A percentile compares a stretch with the other conserved stretches of the same genome.
Evolutionary conservation across 2,888 invertebrate genomes (phyloP).

Genomic region (Amphiduros pacificus): DNA sequence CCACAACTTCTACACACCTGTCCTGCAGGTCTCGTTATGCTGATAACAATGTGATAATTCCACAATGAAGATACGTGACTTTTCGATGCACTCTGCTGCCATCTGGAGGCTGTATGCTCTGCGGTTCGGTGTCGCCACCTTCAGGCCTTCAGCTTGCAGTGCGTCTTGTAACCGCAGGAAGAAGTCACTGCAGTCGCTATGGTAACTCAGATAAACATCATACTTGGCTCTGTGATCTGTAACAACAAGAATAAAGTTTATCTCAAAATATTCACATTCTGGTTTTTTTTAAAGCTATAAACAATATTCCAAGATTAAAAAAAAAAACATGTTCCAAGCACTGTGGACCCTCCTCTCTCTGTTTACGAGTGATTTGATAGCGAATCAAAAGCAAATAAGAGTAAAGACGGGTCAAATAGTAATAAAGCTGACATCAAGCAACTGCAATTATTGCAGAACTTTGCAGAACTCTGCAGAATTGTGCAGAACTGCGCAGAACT

Average conservation of each 20-base stretch:
- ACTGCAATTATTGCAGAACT: too few relatives aligned
- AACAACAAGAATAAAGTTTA: background rate
- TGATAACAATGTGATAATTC: conserved; percentile 11
- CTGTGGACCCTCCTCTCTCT: too few relatives aligned
- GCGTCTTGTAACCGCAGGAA: conserved; percentile 6
- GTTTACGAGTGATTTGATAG: too few relatives aligned
- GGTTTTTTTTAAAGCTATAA: too few relatives aligned
- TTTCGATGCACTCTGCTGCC: conserved; percentile 11
- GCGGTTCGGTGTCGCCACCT: conserved; percentile 2
- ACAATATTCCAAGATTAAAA: too few relatives aligned
- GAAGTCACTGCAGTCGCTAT: conserved; percentile 1
- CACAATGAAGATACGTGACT: conserved; percentile 9
- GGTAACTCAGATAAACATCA: conserved; percentile 15
- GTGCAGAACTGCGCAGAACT: too few relatives aligned
- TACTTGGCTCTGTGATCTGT: conserved; percentile 4
- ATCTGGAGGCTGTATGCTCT: background rate
- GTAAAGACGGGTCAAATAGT: too few relatives aligned
- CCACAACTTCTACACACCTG: conserved; percentile 4
- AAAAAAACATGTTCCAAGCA: too few relatives aligned
- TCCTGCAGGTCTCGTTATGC: conserved; percentile 10
- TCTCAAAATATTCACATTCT: background rate
- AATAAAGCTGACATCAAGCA: too few relatives aligned
- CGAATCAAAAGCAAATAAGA: too few relatives aligned
- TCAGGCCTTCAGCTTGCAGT: conserved; percentile 6
- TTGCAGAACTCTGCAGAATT: too few relatives aligned